Conservation (phyloP, 2,888 invertebrate genomes). For the Toxonevra muliebris region DNA sequence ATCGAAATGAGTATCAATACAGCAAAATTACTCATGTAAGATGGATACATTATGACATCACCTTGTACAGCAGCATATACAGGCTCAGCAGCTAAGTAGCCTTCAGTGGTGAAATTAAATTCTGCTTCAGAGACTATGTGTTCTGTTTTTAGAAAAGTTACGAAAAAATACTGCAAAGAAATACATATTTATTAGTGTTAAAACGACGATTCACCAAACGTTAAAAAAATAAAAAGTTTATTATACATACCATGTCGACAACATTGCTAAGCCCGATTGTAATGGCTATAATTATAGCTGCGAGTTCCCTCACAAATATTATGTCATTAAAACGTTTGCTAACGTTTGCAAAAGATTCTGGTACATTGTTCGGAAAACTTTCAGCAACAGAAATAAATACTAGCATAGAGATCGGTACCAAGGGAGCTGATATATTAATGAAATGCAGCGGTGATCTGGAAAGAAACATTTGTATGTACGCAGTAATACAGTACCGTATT, state of each 20-base stretch:
- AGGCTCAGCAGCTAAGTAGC: conserved; percentile 40
- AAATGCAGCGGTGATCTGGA: conserved; percentile 57
- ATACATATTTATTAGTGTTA: conserved; percentile 1
- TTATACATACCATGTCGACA: conserved; percentile 69
- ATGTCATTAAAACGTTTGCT: conserved; percentile 70
- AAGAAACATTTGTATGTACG: conserved; percentile 1
- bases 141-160: conserved; percentile 46
- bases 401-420: conserved; percentile 59
- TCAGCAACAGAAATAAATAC: conserved; percentile 64
- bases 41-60: conserved; percentile 68
- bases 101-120: conserved; percentile 43
- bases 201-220: conserved; percentile 2
- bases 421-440: conserved; percentile 56
- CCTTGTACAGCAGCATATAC: conserved; percentile 47
- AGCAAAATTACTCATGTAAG: conserved; percentile 77
- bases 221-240: not conserved
- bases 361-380: conserved; percentile 64
- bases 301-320: conserved; percentile 68
- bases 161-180: conserved; percentile 46
- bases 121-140: conserved; percentile 54
- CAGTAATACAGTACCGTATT: not conserved
- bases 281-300: conserved; percentile 69
- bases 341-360: conserved; percentile 66
- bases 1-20: conserved; percentile 76
- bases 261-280: conserved; percentile 70